A percentile compares a stretch with the other conserved stretches of the same genome.
Evolutionary conservation across 2,113 vertebrate genomes (phyloP).

Genomic region (Trochalopteron elliotii): DNA sequence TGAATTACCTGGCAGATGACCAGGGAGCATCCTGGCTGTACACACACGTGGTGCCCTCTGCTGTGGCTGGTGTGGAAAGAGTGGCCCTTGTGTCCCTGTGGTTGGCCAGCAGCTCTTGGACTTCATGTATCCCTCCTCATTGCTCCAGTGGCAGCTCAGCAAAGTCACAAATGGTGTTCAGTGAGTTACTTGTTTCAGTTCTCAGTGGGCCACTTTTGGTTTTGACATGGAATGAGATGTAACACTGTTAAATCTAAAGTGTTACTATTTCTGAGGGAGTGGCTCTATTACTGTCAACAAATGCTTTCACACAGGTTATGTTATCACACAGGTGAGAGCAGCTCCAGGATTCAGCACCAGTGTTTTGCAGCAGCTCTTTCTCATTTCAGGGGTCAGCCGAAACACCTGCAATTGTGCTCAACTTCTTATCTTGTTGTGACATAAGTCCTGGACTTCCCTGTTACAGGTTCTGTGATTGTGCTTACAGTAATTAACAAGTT

Average conservation of each 20-base stretch:
- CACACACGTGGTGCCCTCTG: rapidly evolving
- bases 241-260: neutral
- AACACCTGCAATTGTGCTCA: neutral
- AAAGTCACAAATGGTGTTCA: neutral
- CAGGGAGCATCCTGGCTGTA: rapidly evolving
- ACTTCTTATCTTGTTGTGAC: neutral
- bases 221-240: neutral
- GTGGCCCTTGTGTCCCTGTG: neutral
- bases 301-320: neutral
- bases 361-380: neutral
- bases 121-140: neutral
- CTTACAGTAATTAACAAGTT: neutral
- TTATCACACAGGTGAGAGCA: neutral
- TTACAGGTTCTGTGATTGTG: neutral
- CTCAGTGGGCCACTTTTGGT: neutral
- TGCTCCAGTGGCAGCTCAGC: neutral
- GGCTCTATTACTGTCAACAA: neutral
- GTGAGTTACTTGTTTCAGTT: neutral
- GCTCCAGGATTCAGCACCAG: neutral
- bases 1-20: neutral
- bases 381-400: neutral
- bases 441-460: neutral
- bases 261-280: neutral
- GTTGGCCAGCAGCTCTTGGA: neutral
- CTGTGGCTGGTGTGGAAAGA: neutral